Conservation (phyloP, 2,888 invertebrate genomes). For the Branchellion lobata region DNA sequence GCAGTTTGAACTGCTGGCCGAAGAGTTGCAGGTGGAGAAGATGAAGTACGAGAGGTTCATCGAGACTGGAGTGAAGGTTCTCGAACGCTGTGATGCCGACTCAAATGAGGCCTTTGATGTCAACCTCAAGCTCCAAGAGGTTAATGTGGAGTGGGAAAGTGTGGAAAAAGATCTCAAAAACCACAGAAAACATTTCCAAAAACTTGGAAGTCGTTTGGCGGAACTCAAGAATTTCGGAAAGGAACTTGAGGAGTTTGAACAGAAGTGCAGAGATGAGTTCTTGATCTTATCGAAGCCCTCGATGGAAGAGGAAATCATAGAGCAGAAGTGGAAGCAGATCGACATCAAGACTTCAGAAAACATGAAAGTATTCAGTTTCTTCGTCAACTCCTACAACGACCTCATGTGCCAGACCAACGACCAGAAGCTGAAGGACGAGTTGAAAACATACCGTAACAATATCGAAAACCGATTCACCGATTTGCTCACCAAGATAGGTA, state of each 20-base stretch:
- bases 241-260: neutral
- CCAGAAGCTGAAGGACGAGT: neutral
- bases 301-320: neutral
- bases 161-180: neutral
- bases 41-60: conserved; percentile 14
- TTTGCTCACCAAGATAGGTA: neutral
- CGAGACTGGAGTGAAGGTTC: neutral
- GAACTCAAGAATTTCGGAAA: neutral
- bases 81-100: conserved; percentile 2
- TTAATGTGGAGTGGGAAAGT: neutral
- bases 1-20: neutral
- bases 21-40: neutral
- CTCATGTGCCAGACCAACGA: neutral
- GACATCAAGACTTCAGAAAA: neutral
- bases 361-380: neutral
- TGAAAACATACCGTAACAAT: neutral
- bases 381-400: neutral
- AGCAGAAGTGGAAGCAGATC: neutral
- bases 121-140: neutral
- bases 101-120: neutral
- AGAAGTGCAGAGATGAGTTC: neutral
- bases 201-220: neutral
- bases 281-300: neutral
- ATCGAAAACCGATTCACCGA: neutral
- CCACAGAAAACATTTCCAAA: neutral